Base-by-base conservation (phyloP, 2,113 vertebrate genomes). In the Dissostichus mawsoni region DNA sequence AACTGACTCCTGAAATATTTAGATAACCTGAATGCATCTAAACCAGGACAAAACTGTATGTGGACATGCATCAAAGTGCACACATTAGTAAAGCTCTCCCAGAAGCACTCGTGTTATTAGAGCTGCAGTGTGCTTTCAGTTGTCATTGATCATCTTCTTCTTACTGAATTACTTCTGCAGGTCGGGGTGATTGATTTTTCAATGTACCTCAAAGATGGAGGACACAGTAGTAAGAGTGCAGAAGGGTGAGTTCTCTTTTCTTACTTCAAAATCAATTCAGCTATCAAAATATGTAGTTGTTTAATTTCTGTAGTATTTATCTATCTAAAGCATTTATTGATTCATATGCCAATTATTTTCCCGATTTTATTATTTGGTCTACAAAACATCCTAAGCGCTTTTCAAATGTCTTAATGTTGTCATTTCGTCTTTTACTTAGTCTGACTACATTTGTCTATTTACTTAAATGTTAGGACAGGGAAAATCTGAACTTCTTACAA, bases 141-240 rank as follows among this genome's bases (percentile, higher is more conserved):
- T 20, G 5, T 73, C 10, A 66, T 17, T 82, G 53, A 76, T 87
- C 0, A 9, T 48, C 5, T 59, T 16, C 25, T 41, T 72, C 23
- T 55, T 61, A 8, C 52, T 47, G 0, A 18, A 75, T 69, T n/a
- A 8, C 61, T 17, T 55, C 69, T 86, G 33, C 90, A 99, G 98
- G 98, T 99, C 4, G 98, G 98, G 29, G 98, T 99, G 77, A 99
- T 99, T 41, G 98, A 99, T 93, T 99, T 99, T 90, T 99, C 98
- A 0, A 98, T 99, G 97, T 99, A 99, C 90, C 95, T 99, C 55
- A 99, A 99, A 92, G 98, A 99, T 3, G 97, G 98, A 0, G 96
- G 92, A 12, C 94, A 96, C 94, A 98, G 97, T 89, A 98, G 96
- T 2, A 99, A 99, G 93, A 98, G 96, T 76, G 96, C 92, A 0